Base-by-base conservation (phyloP, 2,888 invertebrate species). In the Cephus sareptanus region DNA sequence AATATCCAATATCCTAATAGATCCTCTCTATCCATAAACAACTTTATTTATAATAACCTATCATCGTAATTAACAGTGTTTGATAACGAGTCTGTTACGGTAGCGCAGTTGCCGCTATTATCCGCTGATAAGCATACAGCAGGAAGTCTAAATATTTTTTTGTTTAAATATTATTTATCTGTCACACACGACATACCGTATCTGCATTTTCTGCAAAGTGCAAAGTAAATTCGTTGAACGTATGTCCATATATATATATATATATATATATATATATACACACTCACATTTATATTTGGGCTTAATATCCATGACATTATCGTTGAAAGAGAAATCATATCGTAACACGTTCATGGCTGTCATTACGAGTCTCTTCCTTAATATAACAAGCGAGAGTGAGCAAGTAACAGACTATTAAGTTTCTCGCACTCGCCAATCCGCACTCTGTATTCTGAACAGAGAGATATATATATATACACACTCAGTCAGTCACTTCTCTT, bases 401-500 rank as follows among this genome's bases (percentile, higher is more conserved):
- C 9, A 56, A 56, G 56, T 56, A 23, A 56, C 56, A 23, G 56
- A 23, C 56, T 56, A 56, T 56, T 56, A 56, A 56, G 56, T 56
- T 56, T 56, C 56, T 56, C 56, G 56, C 56, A 56, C 56, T 56
- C 56, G 23, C 23, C 56, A 23, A 23, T 56, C 56, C 77, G 73
- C 23, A 74, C 77, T 77, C n/a, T 77, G 76, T 34, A 74, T 74
- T 77, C 68, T 75, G 56, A 34, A 37, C 15, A 34, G 15, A 34
- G 31, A 34, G 30, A 33, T 56, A 35, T 40, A 15, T 33, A n/a
- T 71, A 30, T 23, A 73, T 31, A 71, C 4, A 35, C 15, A 31
- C 12, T 34, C 13, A 34, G 11, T 74, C 12, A 76, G 34, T 77
- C 79, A 71, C 13, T n/a, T 79, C 23, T 76, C 80, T 79, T 78